These are phyloP conservation scores for Smithornis capensis DNA, from an alignment of 2,113 vertebrate species.

Conservation along the genomic window DNA sequence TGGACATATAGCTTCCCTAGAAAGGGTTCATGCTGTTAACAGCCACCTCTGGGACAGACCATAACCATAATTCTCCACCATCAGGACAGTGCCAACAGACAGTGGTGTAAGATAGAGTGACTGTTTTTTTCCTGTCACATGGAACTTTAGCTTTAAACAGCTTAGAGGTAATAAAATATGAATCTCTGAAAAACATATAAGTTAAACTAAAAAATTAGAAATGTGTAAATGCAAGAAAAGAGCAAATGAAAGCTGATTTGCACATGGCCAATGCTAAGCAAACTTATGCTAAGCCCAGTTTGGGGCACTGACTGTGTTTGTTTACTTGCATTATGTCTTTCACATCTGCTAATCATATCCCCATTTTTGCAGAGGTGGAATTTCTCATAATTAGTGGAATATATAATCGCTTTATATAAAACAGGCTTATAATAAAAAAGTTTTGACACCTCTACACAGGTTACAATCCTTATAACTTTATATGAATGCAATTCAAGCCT, in stretches of 20 bases:
- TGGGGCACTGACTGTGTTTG: not conserved
- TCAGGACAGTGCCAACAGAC: not conserved
- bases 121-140: rapidly evolving
- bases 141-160: not conserved
- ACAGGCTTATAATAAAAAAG: constrained; percentile 37
- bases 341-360: constrained; percentile 24
- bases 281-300: not conserved
- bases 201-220: not conserved
- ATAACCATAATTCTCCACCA: not conserved
- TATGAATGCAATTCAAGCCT: constrained; percentile 17
- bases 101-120: not conserved
- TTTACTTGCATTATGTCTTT: constrained; percentile 26
- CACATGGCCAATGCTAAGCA: not conserved
- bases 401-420: constrained; percentile 51
- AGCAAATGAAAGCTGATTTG: not conserved
- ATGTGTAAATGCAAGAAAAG: not conserved
- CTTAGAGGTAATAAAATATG: not conserved
- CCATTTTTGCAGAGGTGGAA: constrained; percentile 52
- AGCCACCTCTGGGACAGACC: not conserved
- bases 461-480: constrained; percentile 56
- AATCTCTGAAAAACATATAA: not conserved
- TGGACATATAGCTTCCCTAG: not conserved
- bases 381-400: constrained; percentile 66
- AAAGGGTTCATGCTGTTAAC: not conserved
- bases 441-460: constrained; percentile 48